Base-by-base conservation (phyloP, 2,113 vertebrate species). In the Eulacestoma nigropectus region DNA sequence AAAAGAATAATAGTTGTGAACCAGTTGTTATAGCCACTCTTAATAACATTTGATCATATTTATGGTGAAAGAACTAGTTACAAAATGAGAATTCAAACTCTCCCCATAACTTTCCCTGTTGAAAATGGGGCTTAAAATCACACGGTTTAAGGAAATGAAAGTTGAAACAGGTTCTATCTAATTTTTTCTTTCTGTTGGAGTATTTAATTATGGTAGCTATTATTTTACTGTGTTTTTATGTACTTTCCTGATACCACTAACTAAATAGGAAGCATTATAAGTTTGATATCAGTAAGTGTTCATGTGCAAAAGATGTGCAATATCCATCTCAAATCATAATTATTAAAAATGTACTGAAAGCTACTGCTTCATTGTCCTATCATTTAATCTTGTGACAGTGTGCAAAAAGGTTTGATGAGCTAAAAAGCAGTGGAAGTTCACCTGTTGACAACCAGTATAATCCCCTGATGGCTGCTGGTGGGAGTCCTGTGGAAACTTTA, bases 381-480 rank as follows among this genome's bases (percentile, higher is more conserved):
- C 57, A 33, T 95, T 95, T 96, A 94, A 74, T 95, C 42, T 97
- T 86, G 78, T 96, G 60, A 72, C 96, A 99, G 99, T 99, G 99
- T 97, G 98, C 99, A 87, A 98, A 97, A 95, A 98, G 99, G 47
- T 99, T 99, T 97, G 99, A 99, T 96, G 99, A 99, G 92, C 97
- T 99, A 97, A 99, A 99, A 96, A 98, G 94, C 96, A 98, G 97
- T 29, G 99, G 98, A 69, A 98, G 92, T 84, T 99, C 98, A 75
- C 98, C 98, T 63, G 98, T 99, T 94, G 99, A 99, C 94, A 98
- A 99, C 92, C 99, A 99, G 5, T 99, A 98, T 85, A 99, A 98
- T 67, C 73, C 98, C 30, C 84, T 99, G 81, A 98, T 98, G 80
- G 98, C 97, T 23, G 97, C 95, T 95, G 97, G 97, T 86, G 97